Percentiles rank a stretch among this genome's conserved stretches.
These are phyloP conservation scores for Ceriagrion tenellum DNA, from an alignment of 2,888 invertebrate genomes.

Conservation along the genomic window DNA sequence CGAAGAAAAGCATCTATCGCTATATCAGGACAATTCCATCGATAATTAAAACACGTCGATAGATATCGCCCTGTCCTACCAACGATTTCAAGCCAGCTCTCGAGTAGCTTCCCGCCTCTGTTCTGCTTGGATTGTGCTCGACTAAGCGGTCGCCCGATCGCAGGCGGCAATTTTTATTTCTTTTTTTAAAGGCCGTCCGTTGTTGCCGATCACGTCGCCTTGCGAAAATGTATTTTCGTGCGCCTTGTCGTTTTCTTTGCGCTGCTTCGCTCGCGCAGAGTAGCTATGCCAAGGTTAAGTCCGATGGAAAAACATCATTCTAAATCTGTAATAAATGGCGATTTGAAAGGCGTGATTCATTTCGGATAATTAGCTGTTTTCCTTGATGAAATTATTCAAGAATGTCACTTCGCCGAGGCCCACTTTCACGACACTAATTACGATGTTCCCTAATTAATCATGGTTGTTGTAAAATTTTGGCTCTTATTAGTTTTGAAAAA, in stretches of 20 bases:
- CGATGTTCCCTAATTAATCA: not conserved
- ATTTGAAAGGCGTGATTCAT: not conserved
- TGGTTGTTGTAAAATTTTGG: no score
- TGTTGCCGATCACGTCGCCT: not conserved
- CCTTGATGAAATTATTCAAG: slow-evolving; percentile 2
- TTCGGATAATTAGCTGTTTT: not conserved
- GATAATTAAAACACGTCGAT: no score
- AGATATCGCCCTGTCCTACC: no score
- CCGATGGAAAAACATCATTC: not conserved
- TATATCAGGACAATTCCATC: no score
- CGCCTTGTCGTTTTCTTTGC: not conserved
- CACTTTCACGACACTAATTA: not conserved
- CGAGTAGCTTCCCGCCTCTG: not conserved
- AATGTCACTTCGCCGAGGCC: not conserved
- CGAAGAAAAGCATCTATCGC: no score
- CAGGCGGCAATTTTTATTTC: not conserved
- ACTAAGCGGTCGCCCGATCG: not conserved
- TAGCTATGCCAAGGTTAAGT: not conserved
- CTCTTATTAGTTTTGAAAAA: no score
- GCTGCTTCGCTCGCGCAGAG: no score
- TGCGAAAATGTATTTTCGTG: not conserved
- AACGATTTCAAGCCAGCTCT: no score
- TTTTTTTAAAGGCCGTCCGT: not conserved
- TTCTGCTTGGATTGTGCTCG: not conserved
- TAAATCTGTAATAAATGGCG: not conserved